phyloP scores from a whole-genome alignment of 2,888 invertebrate genomes.

The Philaethria dido region DNA sequence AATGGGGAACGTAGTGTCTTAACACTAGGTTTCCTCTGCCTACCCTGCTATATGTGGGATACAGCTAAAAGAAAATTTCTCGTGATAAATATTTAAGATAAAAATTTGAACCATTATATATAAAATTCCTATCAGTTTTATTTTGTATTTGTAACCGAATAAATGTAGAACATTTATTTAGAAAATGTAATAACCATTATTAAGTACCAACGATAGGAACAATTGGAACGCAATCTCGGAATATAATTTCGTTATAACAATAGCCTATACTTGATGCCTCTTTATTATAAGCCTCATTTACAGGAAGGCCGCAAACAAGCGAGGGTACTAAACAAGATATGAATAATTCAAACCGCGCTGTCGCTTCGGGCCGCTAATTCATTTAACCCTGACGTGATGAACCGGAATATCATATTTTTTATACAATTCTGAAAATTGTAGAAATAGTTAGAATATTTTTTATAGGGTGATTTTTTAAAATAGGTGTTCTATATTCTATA shows the following conservation, averaged over 20 bases:
- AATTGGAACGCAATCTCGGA: constrained; percentile 3
- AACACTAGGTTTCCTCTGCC: no score
- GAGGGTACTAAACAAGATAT: constrained; percentile 21
- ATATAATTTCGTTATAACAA: constrained; percentile 20
- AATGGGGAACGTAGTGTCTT: no score
- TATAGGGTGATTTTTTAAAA: no score
- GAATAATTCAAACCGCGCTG: constrained; percentile 28
- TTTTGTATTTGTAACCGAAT: not conserved
- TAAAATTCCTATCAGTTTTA: no score
- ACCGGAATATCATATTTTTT: constrained; percentile 13
- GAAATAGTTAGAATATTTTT: no score
- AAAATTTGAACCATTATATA: no score
- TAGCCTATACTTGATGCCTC: constrained; percentile 11
- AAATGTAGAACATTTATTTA: not conserved
- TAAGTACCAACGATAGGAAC: not conserved
- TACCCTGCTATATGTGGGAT: no score
- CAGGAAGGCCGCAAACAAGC: constrained; percentile 24
- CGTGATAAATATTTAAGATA: no score
- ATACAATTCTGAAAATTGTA: not conserved
- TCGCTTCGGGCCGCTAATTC: constrained; percentile 27
- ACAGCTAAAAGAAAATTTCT: no score
- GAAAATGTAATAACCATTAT: not conserved
- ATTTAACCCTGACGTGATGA: constrained; percentile 22
- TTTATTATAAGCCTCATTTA: constrained; percentile 26
- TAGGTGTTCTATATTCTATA: no score